Percentiles rank a stretch among this genome's conserved stretches.
These are phyloP conservation scores for Pogonomyrmex californicus DNA, from an alignment of 1,140 invertebrate genomes.

Conservation along the genomic window DNA sequence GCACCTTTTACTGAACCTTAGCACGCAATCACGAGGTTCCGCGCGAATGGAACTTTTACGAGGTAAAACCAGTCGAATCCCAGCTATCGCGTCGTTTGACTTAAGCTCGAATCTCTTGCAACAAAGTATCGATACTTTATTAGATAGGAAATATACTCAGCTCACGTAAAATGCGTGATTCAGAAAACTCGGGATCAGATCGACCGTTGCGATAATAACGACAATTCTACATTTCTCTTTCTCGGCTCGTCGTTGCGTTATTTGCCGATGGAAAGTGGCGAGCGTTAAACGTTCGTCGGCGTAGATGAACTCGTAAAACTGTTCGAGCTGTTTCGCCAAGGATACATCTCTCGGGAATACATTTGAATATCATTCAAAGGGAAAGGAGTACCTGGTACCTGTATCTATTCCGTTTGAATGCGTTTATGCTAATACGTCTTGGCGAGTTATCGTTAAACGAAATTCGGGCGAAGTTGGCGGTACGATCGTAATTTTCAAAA, in stretches of 20 bases:
- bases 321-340: conserved; percentile 52
- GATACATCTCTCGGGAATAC: conserved; percentile 70
- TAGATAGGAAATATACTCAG: conserved; percentile 34
- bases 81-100: conserved; percentile 60
- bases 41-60: conserved; percentile 70
- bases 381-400: neutral
- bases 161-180: conserved; percentile 37
- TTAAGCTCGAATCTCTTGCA: conserved; percentile 51
- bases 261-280: conserved; percentile 13
- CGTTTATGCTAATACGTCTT: conserved; percentile 72
- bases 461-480: neutral
- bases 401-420: conserved; percentile 50
- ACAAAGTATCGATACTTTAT: conserved; percentile 28
- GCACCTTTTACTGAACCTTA: conserved; percentile 72
- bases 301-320: conserved; percentile 75
- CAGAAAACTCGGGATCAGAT: conserved; percentile 29
- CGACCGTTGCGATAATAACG: conserved; percentile 24
- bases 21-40: conserved; percentile 75
- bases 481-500: conserved; percentile 41
- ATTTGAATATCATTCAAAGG: conserved; percentile 77
- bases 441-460: conserved; percentile 50
- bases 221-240: neutral
- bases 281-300: conserved; percentile 54
- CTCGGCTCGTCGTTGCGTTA: conserved; percentile 17
- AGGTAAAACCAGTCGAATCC: conserved; percentile 63